Base-by-base conservation (phyloP, 2,113 vertebrate genomes). In the Dascyllus trimaculatus region DNA sequence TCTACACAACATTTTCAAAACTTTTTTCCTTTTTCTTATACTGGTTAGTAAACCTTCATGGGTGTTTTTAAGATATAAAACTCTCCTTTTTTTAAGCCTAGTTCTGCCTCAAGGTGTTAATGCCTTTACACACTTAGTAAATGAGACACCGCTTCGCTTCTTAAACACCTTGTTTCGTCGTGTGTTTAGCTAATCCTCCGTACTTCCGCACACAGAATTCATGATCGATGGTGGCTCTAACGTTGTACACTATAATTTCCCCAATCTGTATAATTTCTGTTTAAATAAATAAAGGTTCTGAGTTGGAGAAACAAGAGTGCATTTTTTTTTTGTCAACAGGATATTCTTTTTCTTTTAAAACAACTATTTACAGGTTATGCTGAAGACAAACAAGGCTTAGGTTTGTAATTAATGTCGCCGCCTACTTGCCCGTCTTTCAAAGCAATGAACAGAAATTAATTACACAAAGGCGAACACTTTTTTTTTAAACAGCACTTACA, bases 1-100 rank as follows among this genome's bases (percentile, higher is more conserved):
- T 93, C 90, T 94, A 94, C 93, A 94, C 92, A 88, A 91, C 91
- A 94, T 90, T 89, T 92, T 88, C 78, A 88, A 91, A 92, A 89
- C 71, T 68, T 84, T 70, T 78, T 83, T 59, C 19, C 21, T 57
- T 88, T 85, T 92, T 82, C 61, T 79, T 84, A 88, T 61, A 86
- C 81, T 90, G 85, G 92, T 94, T 93, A 93, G 92, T 93, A 91
- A 94, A 93, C 91, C 91, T 85, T 91, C 63, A 81, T 85, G 84
- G 88, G 74, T 73, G 19, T 69, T 88, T 84, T 82, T 85, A 46
- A 91, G 85, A 93, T 94, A 94, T 90, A 95, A 95, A 94, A 94
- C 91, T 89, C 81, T 89, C 71, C 51, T 84, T 78, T 75, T 75
- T 68, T 19, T 68, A 10, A 78, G 82, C 59, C 64, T 70, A 60